Evolutionary conservation across 2,888 invertebrate genomes (phyloP).

Genomic region (Cryptocheilus praepositus): DNA sequence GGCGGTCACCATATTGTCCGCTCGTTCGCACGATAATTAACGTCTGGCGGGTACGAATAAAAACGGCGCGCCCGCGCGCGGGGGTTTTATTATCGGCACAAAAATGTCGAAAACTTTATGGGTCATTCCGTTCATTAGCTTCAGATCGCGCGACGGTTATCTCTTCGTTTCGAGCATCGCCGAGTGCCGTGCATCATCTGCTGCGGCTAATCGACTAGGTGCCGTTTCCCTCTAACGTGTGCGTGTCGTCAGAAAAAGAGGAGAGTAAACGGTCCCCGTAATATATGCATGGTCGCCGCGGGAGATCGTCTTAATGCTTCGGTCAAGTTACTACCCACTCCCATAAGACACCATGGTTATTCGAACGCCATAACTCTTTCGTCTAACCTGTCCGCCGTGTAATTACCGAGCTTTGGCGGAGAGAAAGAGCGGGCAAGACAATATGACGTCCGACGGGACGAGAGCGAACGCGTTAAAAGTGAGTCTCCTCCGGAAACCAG

Average conservation of each 20-base stretch:
- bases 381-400: slow-evolving; percentile 61
- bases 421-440: background rate
- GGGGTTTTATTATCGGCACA: too few relatives aligned
- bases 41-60: too few relatives aligned
- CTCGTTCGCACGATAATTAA: too few relatives aligned
- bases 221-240: slow-evolving; percentile 30
- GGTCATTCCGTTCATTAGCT: too few relatives aligned
- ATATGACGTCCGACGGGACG: background rate
- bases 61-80: too few relatives aligned
- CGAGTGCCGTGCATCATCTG: slow-evolving; percentile 38
- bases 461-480: too few relatives aligned
- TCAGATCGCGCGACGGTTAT: background rate
- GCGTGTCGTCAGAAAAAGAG: slow-evolving; percentile 36
- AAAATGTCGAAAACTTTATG: too few relatives aligned
- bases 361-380: slow-evolving; percentile 60
- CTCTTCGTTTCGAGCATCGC: slow-evolving; percentile 8
- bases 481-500: too few relatives aligned
- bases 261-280: slow-evolving; percentile 37
- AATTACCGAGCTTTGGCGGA: slow-evolving; percentile 51
- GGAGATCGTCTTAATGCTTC: slow-evolving; percentile 62
- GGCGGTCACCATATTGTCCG: too few relatives aligned
- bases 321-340: slow-evolving; percentile 61
- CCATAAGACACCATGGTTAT: slow-evolving; percentile 59
- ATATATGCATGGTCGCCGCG: slow-evolving; percentile 61
- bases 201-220: slow-evolving; percentile 42